Conservation (phyloP, 2,113 vertebrate genomes). For the Heliornis fulica region DNA sequence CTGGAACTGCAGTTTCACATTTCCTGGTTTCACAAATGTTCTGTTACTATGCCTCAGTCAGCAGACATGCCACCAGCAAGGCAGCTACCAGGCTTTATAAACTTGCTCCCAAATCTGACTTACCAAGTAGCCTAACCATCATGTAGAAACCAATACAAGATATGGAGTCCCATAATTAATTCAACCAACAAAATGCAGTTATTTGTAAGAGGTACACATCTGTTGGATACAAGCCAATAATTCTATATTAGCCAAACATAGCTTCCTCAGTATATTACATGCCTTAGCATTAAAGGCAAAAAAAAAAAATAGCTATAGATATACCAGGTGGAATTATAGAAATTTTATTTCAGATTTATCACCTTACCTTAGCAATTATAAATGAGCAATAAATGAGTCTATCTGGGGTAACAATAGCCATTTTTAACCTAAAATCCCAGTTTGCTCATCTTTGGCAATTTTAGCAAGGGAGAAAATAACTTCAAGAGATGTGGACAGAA, state of each 20-base stretch:
- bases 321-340: background rate
- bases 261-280: background rate
- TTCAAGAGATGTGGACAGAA: background rate
- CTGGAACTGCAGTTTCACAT: background rate
- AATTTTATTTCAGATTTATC: background rate
- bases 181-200: background rate
- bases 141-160: background rate
- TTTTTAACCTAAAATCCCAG: background rate
- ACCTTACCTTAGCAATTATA: background rate
- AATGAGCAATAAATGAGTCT: background rate
- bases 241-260: background rate
- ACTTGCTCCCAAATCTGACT: background rate
- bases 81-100: background rate
- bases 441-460: background rate
- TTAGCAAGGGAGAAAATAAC: background rate
- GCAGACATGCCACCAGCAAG: background rate
- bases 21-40: background rate
- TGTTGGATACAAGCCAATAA: background rate
- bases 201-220: background rate
- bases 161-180: background rate
- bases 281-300: background rate
- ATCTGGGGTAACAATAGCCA: no score
- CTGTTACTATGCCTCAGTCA: background rate
- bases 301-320: background rate
- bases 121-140: background rate